Conservation (phyloP, 2,113 vertebrate species). For the Eira barbara region DNA sequence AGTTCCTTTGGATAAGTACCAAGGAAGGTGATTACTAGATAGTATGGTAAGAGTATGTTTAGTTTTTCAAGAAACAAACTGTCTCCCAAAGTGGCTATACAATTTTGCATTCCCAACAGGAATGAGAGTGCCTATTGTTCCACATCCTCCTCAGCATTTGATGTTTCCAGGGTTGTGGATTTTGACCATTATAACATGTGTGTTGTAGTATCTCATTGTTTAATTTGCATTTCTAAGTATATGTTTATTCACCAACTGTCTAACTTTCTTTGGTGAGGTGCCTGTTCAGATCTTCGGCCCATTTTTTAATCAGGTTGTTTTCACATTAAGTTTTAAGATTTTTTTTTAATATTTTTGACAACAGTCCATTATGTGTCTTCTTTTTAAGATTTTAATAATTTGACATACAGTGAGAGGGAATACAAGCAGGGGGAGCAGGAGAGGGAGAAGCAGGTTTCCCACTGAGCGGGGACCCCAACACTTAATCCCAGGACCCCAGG, state of each 20-base stretch:
- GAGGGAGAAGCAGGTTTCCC: no score
- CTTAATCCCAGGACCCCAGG: no score
- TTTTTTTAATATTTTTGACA: not conserved
- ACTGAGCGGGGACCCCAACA: no score
- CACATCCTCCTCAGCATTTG: not conserved
- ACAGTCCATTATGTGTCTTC: not conserved
- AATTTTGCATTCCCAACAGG: not conserved
- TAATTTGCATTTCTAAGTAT: not conserved
- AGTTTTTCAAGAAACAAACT: not conserved
- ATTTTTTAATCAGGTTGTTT: not conserved
- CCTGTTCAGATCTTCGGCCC: not conserved
- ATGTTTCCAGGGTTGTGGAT: not conserved
- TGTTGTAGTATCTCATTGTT: not conserved
- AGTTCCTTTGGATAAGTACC: not conserved
- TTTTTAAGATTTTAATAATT: no score
- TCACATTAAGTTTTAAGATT: not conserved
- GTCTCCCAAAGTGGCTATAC: not conserved
- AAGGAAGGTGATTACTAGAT: not conserved
- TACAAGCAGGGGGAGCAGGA: no score
- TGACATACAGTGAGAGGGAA: no score
- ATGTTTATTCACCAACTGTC: not conserved
- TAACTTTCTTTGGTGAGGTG: not conserved
- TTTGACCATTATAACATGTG: not conserved
- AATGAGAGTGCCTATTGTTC: not conserved
- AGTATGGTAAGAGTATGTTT: not conserved